These are phyloP conservation scores for Hecatera dysodea DNA, from an alignment of 2,888 invertebrate species.

Conservation along the genomic window DNA sequence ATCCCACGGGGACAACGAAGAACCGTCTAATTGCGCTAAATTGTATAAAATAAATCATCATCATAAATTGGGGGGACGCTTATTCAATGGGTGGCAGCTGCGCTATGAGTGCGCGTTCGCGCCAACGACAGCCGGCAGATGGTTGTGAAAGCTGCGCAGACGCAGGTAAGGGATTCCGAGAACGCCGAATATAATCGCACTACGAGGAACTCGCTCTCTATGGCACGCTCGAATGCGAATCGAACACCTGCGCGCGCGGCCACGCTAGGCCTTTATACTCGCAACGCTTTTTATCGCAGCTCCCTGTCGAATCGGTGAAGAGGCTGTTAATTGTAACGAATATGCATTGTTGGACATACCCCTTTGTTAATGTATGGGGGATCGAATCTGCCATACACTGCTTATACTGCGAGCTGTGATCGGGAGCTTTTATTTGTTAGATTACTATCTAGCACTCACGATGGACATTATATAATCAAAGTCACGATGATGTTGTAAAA, in stretches of 20 bases:
- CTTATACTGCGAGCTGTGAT: not conserved
- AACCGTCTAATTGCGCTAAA: conserved; percentile 51
- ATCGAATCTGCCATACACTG: conserved; percentile 7
- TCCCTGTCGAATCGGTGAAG: conserved; percentile 45
- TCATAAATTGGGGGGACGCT: conserved; percentile 56
- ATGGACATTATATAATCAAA: too few relatives aligned
- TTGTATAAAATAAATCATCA: conserved; percentile 65
- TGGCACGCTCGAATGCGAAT: conserved; percentile 80
- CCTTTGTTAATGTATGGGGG: conserved; percentile 14
- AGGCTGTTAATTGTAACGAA: conserved; percentile 56
- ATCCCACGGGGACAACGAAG: conserved; percentile 49
- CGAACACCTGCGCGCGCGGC: conserved; percentile 78
- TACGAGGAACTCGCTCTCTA: conserved; percentile 87
- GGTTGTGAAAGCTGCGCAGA: conserved; percentile 85
- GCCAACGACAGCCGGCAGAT: conserved; percentile 84
- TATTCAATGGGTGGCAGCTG: conserved; percentile 72
- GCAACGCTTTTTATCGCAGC: conserved; percentile 38
- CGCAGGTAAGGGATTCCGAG: conserved; percentile 88
- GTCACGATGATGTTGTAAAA: conserved; percentile 1
- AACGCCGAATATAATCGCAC: conserved; percentile 89
- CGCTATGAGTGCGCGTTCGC: conserved; percentile 65
- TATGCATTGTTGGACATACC: conserved; percentile 36
- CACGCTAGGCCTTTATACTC: conserved; percentile 23
- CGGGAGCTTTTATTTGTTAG: not conserved
- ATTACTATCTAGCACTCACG: not conserved